These are phyloP conservation scores for Guaruba guarouba DNA, from an alignment of 2,113 vertebrate species.

Conservation along the genomic window DNA sequence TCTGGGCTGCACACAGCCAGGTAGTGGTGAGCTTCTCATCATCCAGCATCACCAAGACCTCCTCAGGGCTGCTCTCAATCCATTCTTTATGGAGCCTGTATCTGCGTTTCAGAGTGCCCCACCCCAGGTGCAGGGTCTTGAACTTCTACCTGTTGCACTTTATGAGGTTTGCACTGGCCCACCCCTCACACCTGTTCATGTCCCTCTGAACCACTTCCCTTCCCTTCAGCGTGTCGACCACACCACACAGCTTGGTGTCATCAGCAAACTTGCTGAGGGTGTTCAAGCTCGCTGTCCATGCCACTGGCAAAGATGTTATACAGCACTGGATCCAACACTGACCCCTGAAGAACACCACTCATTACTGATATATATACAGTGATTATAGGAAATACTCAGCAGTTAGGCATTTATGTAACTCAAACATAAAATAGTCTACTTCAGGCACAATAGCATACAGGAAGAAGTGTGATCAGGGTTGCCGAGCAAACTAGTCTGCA, in stretches of 20 bases:
- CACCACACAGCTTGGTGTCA: background rate
- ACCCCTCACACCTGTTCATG: background rate
- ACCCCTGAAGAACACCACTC: fast-evolving
- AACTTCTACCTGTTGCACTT: background rate
- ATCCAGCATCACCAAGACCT: background rate
- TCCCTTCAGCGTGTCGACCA: fast-evolving
- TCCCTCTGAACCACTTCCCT: background rate
- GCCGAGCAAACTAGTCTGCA: conserved; percentile 15
- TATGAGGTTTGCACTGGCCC: background rate
- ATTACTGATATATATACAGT: fast-evolving
- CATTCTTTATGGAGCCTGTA: background rate
- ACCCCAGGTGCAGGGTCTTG: background rate
- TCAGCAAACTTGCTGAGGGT: background rate
- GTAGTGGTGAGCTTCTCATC: background rate
- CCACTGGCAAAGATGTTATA: background rate
- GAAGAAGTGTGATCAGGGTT: conserved; percentile 54
- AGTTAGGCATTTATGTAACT: background rate
- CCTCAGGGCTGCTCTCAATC: background rate
- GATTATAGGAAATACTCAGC: background rate
- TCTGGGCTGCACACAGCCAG: background rate
- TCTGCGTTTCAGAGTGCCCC: background rate
- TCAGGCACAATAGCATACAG: conserved; percentile 24
- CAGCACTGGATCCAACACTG: fast-evolving
- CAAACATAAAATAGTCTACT: conserved; percentile 45
- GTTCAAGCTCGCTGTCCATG: too few species aligned